Evolutionary conservation across 2,888 invertebrate species (phyloP), one percentile per base, ranked within the genome.

Genomic region (Folsomia manolachei): DNA sequence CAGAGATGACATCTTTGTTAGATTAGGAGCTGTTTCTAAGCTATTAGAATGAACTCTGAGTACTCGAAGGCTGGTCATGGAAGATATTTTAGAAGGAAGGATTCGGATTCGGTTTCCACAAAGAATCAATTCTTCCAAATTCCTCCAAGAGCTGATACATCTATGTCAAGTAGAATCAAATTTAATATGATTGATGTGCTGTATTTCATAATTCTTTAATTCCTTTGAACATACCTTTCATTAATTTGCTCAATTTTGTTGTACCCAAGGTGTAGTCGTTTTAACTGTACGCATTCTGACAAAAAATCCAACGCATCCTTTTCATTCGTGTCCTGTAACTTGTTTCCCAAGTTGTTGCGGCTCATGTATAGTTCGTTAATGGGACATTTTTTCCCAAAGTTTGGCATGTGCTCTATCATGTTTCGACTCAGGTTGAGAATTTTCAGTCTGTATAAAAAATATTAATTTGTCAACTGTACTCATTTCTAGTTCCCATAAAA

Each of bases 11-110:
- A 91, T 88, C 82, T 89, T 90, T n/a, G 90, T 90, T 81, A 94
- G 88, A 82, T 89, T 89, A 0, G 93, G 93, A 66, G 91, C 90
- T 27, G 88, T 88, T 77, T 90, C 87, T 69, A 94, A 84, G 80
- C 90, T 87, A 83, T 94, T 94, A 0, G 93, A 93, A 84, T 94
- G 94, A 2, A 93, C 90, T 80, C 93, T 87, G 67, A 94, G 85
- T 19, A 93, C 89, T 80, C 88, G 87, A 27, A 94, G 86, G 82
- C 90, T 90, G 74, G 88, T 88, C 70, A 93, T 83, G 78, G 88
- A 87, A 14, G 90, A 89, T 73, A 93, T 87, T 82, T 90, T 90
- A 79, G 91, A 90, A 0, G 94, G 93, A 70, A 94, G 85, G 81
- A 88, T 88, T 51, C 90, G 87, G 69, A 94, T 85, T 82, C 90